Conservation (phyloP, 2,113 vertebrate genomes). For the Sceloporus undulatus region DNA sequence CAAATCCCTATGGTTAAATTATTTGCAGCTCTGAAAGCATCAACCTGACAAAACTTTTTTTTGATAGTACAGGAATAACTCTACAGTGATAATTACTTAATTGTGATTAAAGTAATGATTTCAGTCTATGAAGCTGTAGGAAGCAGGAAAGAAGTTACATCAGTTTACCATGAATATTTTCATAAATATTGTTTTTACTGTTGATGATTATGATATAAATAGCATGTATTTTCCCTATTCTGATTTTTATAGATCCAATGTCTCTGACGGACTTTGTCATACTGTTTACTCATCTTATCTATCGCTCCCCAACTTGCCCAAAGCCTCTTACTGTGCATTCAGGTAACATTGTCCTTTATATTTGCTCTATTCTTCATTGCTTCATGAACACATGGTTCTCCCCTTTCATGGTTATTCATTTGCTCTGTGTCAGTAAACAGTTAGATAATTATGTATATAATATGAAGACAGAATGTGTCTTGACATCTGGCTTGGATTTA, state of each 20-base stretch:
- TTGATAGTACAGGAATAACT: background rate
- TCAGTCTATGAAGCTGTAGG: background rate
- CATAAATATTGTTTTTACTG: conserved; percentile 4
- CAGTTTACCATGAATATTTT: conserved; percentile 1
- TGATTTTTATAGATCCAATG: conserved; percentile 77
- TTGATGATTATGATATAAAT: conserved; percentile 22
- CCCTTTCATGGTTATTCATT: background rate
- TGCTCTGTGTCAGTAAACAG: background rate
- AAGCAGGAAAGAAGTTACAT: background rate
- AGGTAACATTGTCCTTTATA: conserved; percentile 79
- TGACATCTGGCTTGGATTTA: background rate
- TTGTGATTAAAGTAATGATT: background rate
- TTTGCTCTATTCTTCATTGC: conserved; percentile 13
- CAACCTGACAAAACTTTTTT: background rate
- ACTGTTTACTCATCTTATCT: conserved; percentile 87
- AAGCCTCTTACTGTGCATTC: conserved; percentile 67
- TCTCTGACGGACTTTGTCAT: conserved; percentile 87
- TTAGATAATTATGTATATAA: background rate
- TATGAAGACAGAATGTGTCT: background rate
- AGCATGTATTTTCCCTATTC: background rate
- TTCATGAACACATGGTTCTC: background rate
- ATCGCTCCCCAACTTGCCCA: conserved; percentile 82
- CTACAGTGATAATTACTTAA: background rate
- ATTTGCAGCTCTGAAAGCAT: background rate
- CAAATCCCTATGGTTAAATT: background rate